These are phyloP conservation scores for Phyllopteryx taeniolatus DNA, from an alignment of 2,113 vertebrate genomes.

Conservation along the genomic window DNA sequence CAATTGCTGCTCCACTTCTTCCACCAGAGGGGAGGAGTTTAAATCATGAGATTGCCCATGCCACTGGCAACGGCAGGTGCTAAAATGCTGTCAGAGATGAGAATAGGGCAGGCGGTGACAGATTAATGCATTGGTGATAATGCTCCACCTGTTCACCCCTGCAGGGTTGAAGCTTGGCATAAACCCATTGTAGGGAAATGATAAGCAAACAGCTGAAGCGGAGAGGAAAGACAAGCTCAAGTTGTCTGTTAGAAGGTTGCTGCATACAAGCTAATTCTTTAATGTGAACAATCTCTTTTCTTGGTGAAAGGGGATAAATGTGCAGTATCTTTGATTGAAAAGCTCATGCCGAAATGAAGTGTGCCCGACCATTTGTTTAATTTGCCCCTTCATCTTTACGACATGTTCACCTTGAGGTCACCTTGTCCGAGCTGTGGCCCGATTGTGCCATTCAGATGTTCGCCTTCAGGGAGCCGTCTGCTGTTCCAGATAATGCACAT, in stretches of 20 bases:
- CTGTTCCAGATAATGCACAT: conserved; percentile 52
- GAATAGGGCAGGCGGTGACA: conserved; percentile 47
- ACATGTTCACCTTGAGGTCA: conserved; percentile 73
- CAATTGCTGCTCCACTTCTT: conserved; percentile 4
- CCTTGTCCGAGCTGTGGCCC: conserved; percentile 69
- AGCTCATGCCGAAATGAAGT: conserved; percentile 37
- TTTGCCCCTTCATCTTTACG: conserved; percentile 60
- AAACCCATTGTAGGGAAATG: conserved; percentile 5
- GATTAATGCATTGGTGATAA: conserved; percentile 71
- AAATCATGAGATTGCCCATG: conserved; percentile 37
- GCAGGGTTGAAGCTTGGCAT: conserved; percentile 25
- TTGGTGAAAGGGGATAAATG: conserved; percentile 28
- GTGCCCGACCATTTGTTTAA: conserved; percentile 52
- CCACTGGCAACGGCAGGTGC: conserved; percentile 36
- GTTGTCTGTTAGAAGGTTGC: conserved; percentile 29
- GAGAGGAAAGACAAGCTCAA: neutral
- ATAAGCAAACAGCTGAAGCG: neutral
- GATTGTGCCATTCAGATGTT: conserved; percentile 64
- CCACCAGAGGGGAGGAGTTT: conserved; percentile 29
- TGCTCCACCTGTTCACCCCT: conserved; percentile 64
- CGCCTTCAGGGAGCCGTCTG: conserved; percentile 62
- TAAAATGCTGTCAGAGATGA: conserved; percentile 59
- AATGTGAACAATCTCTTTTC: conserved; percentile 7
- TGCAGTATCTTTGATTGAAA: conserved; percentile 46
- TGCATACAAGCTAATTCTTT: conserved; percentile 24